Conservation (phyloP, 2,888 invertebrate species). For the Priocnemis perturbator region DNA sequence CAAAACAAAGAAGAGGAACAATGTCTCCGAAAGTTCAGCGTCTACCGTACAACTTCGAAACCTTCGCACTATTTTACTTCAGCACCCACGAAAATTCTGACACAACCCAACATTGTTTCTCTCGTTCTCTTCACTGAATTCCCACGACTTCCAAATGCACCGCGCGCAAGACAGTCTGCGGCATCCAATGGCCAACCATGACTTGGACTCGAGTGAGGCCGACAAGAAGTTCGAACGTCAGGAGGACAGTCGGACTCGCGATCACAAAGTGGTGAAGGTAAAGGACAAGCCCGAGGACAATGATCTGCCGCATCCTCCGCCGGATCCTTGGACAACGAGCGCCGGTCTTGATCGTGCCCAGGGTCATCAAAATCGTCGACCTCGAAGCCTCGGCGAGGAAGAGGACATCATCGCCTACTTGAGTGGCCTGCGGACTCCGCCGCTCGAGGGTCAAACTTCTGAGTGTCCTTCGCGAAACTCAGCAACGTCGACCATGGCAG, state of each 20-base stretch:
- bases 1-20: too few species aligned
- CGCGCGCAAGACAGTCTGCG: too few species aligned
- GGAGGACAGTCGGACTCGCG: conserved; percentile 4
- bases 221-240: conserved; percentile 33
- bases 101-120: too few species aligned
- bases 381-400: conserved; percentile 58
- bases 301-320: conserved; percentile 75
- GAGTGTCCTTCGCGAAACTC: conserved; percentile 43
- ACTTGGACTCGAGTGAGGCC: background rate
- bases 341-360: conserved; percentile 6
- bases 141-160: too few species aligned
- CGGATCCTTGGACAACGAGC: conserved; percentile 67
- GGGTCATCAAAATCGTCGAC: conserved; percentile 14
- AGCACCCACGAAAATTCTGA: too few species aligned
- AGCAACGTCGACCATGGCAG: conserved; percentile 37
- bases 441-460: conserved; percentile 43
- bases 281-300: conserved; percentile 39
- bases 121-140: too few species aligned
- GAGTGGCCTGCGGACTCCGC: conserved; percentile 32
- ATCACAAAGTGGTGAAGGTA: conserved; percentile 29
- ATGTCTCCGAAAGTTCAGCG: too few species aligned
- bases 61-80: too few species aligned
- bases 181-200: too few species aligned
- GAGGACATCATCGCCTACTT: conserved; percentile 76
- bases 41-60: too few species aligned